Base-by-base conservation (phyloP, 2,113 vertebrate genomes). In the Megaceryle torquata region DNA sequence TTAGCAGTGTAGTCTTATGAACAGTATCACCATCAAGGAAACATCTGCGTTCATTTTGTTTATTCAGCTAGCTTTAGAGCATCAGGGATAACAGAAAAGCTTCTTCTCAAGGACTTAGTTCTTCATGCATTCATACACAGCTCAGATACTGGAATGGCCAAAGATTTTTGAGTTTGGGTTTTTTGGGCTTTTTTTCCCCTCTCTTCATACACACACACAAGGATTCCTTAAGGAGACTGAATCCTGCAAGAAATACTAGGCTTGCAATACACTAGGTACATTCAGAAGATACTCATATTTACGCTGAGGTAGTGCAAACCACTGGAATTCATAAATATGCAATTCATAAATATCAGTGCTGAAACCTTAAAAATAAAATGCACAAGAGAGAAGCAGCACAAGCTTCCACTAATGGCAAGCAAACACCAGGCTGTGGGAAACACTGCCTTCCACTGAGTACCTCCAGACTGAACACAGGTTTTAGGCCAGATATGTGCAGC, bases 11-110 rank as follows among this genome's bases (percentile, higher is more conserved):
- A 61, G 76, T 87, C 89, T 95, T 82, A 91, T 48, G 54, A 83
- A 82, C 74, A 75, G 56, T 71, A 91, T 60, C 84, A 71, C 81
- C 88, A 91, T 74, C 0, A 0, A 87, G 97, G 94, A 97, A 96
- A 95, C 96, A 97, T 95, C 97, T 97, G 93, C 91, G 89, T 69
- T 88, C 54, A 64, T 92, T 89, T 50, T 93, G 93, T 96, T 96
- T 96, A 91, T 91, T 92, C 95, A 60, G 87, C 85, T 91, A 86
- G 79, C 92, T 95, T 91, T 61, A 82, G 70, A 83, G 77, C 60
- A 94, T 77, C 53, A 86, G 35, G 11, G 35, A 95, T 88, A 97
- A 94, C 5, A 89, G 88, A 91, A 94, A 93, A 35, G 72, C 86
- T 79, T 53, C 68, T 88, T 95, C 94, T 96, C 91, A 43, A 48